A percentile compares a stretch with the other conserved stretches of the same genome.
Conservation (phyloP, 2,888 invertebrate species). For the Drosophila mulleri region DNA sequence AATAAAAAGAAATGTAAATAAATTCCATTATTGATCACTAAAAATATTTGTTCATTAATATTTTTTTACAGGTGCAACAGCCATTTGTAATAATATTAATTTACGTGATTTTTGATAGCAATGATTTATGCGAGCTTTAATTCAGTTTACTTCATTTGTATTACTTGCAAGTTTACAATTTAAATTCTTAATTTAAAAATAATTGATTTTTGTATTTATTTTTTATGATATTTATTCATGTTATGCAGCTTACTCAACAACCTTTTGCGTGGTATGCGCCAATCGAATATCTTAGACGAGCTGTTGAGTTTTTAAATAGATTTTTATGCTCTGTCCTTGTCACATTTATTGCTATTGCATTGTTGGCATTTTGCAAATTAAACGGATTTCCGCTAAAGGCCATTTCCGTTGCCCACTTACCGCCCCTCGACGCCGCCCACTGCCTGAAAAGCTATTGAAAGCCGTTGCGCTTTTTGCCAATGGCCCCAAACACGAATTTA, state of each 20-base stretch:
- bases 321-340: constrained; percentile 56
- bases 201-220: not conserved
- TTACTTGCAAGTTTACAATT: no score
- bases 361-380: constrained; percentile 80
- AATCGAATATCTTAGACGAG: not conserved
- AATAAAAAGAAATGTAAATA: not conserved
- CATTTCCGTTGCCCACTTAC: constrained; percentile 63
- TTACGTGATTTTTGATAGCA: constrained; percentile 37
- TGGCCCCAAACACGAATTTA: constrained; percentile 33
- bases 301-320: constrained; percentile 25
- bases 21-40: constrained; percentile 20
- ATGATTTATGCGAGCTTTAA: constrained; percentile 36
- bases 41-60: not conserved
- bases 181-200: no score
- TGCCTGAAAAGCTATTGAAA: constrained; percentile 55
- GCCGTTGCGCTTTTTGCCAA: constrained; percentile 58
- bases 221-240: rapidly evolving
- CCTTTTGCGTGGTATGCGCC: constrained; percentile 19
- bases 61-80: constrained; percentile 1
- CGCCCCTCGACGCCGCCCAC: constrained; percentile 24
- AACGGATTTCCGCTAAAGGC: constrained; percentile 80
- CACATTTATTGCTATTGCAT: constrained; percentile 74
- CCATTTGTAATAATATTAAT: constrained; percentile 34
- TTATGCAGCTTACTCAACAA: not conserved
- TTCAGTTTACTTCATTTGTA: not conserved